Evolutionary conservation across 2,888 invertebrate species (phyloP), one percentile per base, ranked within the genome.

Genomic region (Hirtodrosophila histrioides): DNA sequence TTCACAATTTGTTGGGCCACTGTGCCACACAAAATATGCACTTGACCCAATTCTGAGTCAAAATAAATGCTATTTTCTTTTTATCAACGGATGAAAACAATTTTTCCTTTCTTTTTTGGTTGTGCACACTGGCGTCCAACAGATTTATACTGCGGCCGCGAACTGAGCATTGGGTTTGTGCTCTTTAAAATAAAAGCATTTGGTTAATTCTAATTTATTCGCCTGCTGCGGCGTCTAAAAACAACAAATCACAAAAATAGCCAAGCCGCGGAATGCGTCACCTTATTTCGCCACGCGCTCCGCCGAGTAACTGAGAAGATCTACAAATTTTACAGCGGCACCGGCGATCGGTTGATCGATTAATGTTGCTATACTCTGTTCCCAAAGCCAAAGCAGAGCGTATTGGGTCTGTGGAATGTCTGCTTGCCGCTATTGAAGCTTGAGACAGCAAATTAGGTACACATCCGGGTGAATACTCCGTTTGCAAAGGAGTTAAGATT

Each of bases 211-310:
- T 43, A 62, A 67, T 54, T 56, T 33, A 53, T 55, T 39, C 43
- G 29, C 23, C 23, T 40, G 46, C 54, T 24, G 39, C 9, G 7
- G 8, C 23, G 8, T 29, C 23, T 54, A 40, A 43, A 53, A 60
- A 55, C 39, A 65, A 55, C 36, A 53, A 72, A 75, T 70, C 60
- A 67, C 76, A 51, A 72, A 76, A 82, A 82, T 82, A 81, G 74
- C 64, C 53, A 58, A 77, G 35, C 50, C 54, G 44, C 60, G 29
- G 66, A 58, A 80, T 69, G 76, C 71, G 85, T 76, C 71, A 78
- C 64, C 69, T 66, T 63, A 45, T 41, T 41, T 51, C 70, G 51
- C 49, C 49, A 61, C 45, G 60, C 70, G 76, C 45, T 69, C 60
- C 46, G 45, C 56, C 62, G 50, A 64, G 39, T 62, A 61, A 81